Conservation (phyloP, 2,797 vertebrate species). For the Natrix natrix region DNA sequence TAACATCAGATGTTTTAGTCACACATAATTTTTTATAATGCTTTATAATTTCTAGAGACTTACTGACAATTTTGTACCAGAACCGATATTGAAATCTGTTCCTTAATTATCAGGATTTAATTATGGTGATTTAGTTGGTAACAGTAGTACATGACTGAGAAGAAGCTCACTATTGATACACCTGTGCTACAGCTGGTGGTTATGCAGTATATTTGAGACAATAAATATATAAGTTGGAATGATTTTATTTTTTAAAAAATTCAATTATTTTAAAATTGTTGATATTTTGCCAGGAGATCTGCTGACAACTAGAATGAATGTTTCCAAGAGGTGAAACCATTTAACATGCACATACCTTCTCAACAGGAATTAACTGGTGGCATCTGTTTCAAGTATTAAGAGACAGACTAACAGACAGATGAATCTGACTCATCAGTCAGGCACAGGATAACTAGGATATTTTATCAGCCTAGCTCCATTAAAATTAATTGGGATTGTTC, state of each 20-base stretch:
- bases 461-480: neutral
- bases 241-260: neutral
- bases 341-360: neutral
- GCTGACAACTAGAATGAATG: neutral
- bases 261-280: neutral
- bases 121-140: conserved; percentile 8
- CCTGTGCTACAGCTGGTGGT: conserved; percentile 7
- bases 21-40: neutral
- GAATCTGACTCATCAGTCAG: neutral
- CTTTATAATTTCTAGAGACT: neutral
- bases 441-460: neutral
- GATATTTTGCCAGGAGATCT: conserved; percentile 2
- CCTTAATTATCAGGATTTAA: conserved; percentile 2
- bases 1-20: neutral
- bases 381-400: neutral
- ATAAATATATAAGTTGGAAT: neutral
- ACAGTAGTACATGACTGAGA: neutral
- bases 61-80: neutral
- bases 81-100: neutral
- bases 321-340: neutral
- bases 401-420: neutral
- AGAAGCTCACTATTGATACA: neutral
- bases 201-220: conserved; percentile 1
- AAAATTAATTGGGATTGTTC: neutral
- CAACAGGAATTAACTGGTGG: neutral